Percentiles rank a stretch among this genome's conserved stretches.
Evolutionary conservation across 2,113 vertebrate species (phyloP).

Genomic region (Scartelaos histophorus): DNA sequence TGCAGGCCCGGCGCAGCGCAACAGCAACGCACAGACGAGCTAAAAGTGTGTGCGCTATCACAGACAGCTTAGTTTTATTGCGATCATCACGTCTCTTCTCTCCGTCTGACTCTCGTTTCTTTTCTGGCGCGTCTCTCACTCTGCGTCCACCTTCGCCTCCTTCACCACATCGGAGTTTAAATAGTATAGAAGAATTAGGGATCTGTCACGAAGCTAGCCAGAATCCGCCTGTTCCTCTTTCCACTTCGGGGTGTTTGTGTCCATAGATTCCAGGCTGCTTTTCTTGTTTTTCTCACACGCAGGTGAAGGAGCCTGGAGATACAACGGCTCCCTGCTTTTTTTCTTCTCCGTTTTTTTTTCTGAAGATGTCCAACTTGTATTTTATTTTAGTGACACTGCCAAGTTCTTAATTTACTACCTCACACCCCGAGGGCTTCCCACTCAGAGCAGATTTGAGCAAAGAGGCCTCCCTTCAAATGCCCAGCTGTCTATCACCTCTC

Average conservation of each 20-base stretch:
- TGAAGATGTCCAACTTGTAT: slow-evolving; percentile 67
- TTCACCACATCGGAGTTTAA: slow-evolving; percentile 55
- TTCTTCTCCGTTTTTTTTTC: slow-evolving; percentile 47
- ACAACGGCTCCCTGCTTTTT: slow-evolving; percentile 41
- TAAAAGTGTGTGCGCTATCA: slow-evolving; percentile 48
- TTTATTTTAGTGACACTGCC: slow-evolving; percentile 57
- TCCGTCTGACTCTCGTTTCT: not conserved
- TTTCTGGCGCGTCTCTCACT: slow-evolving; percentile 54
- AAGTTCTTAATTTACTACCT: slow-evolving; percentile 67
- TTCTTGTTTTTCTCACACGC: slow-evolving; percentile 51
- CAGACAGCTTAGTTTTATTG: slow-evolving; percentile 54
- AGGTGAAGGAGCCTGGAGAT: slow-evolving; percentile 49
- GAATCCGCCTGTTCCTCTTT: slow-evolving; percentile 33
- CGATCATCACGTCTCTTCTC: slow-evolving; percentile 54
- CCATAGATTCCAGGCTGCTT: slow-evolving; percentile 30
- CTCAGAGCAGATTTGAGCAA: slow-evolving; percentile 65
- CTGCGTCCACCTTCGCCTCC: slow-evolving; percentile 44
- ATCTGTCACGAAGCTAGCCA: slow-evolving; percentile 48
- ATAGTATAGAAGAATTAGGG: slow-evolving; percentile 58
- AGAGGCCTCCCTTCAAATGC: slow-evolving; percentile 61
- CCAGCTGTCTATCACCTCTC: slow-evolving; percentile 57
- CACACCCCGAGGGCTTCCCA: slow-evolving; percentile 58
- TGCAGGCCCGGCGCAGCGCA: slow-evolving; percentile 16
- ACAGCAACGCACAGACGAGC: slow-evolving; percentile 32
- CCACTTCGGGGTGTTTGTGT: slow-evolving; percentile 43